Percentiles rank a stretch among this genome's conserved stretches.
phyloP scores from a whole-genome alignment of 1,140 invertebrate species.

The Lepidurus packardi region DNA sequence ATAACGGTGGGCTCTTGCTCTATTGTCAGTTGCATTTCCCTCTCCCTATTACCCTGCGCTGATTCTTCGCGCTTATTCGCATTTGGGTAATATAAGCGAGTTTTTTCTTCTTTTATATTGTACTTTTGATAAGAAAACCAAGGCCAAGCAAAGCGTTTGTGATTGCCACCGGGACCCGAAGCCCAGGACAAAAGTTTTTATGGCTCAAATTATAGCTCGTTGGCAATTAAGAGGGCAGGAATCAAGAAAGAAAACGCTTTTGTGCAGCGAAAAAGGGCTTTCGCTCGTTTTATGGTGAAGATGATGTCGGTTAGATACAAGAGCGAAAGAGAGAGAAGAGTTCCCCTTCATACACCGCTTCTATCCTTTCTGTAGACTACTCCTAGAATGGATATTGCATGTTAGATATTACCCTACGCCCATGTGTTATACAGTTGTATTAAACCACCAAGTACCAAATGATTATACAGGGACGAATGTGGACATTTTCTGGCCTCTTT shows the following conservation, averaged over 20 bases:
- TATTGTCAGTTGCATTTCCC: no score
- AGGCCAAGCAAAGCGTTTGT: background rate
- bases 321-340: background rate
- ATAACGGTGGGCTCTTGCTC: no score
- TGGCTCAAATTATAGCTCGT: background rate
- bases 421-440: no score
- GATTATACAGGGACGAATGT: no score
- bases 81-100: background rate
- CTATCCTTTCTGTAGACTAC: background rate
- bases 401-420: no score
- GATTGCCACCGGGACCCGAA: slow-evolving; percentile 2
- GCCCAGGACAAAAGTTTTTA: slow-evolving; percentile 15
- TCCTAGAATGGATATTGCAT: background rate
- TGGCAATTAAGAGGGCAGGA: slow-evolving; percentile 3
- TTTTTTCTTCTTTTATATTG: background rate
- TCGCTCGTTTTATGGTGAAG: background rate
- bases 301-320: slow-evolving; percentile 9
- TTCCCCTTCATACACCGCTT: background rate
- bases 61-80: background rate
- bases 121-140: background rate
- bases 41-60: no score
- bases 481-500: no score
- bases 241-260: slow-evolving; percentile 1
- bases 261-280: slow-evolving; percentile 18
- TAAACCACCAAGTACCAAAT: no score